phyloP scores from a whole-genome alignment of 2,113 vertebrate genomes.

The Sapajus apella region DNA sequence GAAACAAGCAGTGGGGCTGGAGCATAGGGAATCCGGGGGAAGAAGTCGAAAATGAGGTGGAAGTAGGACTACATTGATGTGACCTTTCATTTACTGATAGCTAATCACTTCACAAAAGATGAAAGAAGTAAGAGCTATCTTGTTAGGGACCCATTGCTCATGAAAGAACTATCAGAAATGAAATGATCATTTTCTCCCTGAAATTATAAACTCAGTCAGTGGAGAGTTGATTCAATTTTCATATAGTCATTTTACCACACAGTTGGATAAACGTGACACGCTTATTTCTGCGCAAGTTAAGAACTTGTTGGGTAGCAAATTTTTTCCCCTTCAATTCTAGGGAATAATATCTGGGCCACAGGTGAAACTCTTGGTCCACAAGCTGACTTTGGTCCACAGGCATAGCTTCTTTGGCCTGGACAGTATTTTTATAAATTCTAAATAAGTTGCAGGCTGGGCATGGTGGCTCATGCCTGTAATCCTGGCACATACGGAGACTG shows the following conservation, averaged over 20 bases:
- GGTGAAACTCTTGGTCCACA: neutral
- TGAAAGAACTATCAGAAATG: neutral
- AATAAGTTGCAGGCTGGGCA: neutral
- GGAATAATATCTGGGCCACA: neutral
- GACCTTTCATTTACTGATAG: neutral
- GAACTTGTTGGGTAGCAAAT: neutral
- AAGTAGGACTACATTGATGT: accelerated
- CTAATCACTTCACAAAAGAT: neutral
- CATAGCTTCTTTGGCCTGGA: neutral
- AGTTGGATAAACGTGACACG: neutral
- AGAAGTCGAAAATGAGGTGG: neutral
- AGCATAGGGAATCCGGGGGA: accelerated
- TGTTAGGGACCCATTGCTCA: neutral
- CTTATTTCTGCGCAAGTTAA: neutral
- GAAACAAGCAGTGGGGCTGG: neutral
- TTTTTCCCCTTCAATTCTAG: neutral
- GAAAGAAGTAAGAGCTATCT: neutral
- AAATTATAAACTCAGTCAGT: neutral
- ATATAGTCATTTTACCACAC: neutral
- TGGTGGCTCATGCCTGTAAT: no score
- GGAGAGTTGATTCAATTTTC: neutral
- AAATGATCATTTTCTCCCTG: neutral
- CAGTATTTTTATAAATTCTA: neutral
- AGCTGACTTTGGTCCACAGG: neutral
- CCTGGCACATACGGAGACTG: no score